Evolutionary conservation across 2,888 invertebrate genomes (phyloP).

Genomic region (Ischnus inquisitorius): DNA sequence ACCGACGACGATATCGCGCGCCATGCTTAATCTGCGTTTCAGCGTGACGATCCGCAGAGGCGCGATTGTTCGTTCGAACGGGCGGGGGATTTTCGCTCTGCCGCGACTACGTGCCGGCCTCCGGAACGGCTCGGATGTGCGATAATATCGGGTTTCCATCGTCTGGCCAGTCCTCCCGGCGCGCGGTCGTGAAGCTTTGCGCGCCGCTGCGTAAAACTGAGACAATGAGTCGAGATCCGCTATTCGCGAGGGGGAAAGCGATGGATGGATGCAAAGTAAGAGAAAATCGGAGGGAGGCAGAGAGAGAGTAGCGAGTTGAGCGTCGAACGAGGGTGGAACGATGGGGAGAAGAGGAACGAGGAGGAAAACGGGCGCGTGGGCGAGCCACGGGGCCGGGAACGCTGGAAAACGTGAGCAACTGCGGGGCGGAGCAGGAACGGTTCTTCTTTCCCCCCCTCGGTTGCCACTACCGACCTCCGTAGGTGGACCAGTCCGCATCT

Average conservation of each 20-base stretch:
- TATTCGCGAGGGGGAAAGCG: background rate
- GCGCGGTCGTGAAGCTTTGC: conserved; percentile 11
- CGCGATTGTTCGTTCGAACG: conserved; percentile 34
- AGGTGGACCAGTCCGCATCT: conserved; percentile 70
- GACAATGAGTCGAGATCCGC: conserved; percentile 55
- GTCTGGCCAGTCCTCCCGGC: conserved; percentile 50
- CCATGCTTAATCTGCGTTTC: background rate
- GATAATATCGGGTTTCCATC: conserved; percentile 66
- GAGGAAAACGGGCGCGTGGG: conserved; percentile 43
- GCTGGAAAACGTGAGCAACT: conserved; percentile 48
- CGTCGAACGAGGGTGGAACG: background rate
- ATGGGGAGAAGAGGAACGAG: conserved; percentile 8
- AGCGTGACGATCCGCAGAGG: background rate
- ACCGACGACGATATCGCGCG: conserved; percentile 10
- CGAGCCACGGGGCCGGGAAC: conserved; percentile 41
- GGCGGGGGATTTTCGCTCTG: conserved; percentile 13
- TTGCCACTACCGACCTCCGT: conserved; percentile 52
- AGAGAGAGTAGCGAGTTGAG: background rate
- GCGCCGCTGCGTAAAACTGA: conserved; percentile 56
- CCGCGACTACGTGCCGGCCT: conserved; percentile 23
- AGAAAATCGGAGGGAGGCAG: background rate
- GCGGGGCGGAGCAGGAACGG: conserved; percentile 44
- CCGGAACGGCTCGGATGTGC: conserved; percentile 17
- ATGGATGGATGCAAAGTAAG: background rate
- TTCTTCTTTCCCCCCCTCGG: conserved; percentile 21